Evolutionary conservation across 2,888 invertebrate genomes (phyloP).

Genomic region (Acanthopleura granulata): DNA sequence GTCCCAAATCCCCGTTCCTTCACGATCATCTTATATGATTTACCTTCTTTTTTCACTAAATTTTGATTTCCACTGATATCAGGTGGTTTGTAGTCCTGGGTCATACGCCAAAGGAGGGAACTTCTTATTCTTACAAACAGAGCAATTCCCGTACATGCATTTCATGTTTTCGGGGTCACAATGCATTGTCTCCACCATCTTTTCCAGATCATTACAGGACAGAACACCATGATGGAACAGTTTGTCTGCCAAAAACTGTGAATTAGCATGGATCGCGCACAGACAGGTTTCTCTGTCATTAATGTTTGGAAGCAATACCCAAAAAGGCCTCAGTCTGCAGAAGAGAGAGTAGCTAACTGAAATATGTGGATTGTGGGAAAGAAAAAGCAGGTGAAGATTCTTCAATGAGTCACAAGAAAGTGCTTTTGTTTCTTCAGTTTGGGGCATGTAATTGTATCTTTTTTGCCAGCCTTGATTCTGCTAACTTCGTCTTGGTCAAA

Average conservation of each 20-base stretch:
- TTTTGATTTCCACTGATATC: neutral
- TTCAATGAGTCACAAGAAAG: neutral
- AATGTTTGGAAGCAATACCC: too few relatives aligned
- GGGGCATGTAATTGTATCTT: neutral
- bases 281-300: neutral
- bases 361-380: neutral
- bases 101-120: too few relatives aligned
- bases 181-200: neutral
- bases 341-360: neutral
- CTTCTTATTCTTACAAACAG: too few relatives aligned
- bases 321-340: neutral
- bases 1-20: constrained; percentile 1
- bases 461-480: neutral
- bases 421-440: neutral
- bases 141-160: too few relatives aligned
- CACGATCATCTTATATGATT: neutral
- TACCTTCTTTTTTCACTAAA: neutral
- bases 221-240: neutral
- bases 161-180: neutral
- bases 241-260: neutral
- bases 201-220: neutral
- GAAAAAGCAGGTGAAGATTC: neutral
- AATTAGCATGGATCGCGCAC: neutral
- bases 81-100: neutral
- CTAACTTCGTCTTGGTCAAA: neutral